Evolutionary conservation across 2,888 invertebrate species (phyloP).

Genomic region (Cordylochernes scorpioides): DNA sequence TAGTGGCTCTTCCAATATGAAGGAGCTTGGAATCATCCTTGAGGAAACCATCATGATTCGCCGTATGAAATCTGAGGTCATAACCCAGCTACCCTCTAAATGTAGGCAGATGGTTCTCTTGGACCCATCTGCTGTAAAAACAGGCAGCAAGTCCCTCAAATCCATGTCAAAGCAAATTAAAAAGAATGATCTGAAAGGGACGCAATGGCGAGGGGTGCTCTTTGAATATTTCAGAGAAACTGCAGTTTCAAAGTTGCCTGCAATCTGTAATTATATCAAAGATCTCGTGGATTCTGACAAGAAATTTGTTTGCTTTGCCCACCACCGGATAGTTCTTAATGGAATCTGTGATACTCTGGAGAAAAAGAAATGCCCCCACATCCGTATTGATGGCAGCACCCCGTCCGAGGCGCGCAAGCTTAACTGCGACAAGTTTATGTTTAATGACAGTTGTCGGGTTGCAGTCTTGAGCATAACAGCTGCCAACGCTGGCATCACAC

Average conservation of each 20-base stretch:
- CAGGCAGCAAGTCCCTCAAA: slow-evolving; percentile 32
- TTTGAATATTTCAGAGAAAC: slow-evolving; percentile 56
- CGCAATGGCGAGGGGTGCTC: slow-evolving; percentile 34
- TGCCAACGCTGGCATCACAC: slow-evolving; percentile 66
- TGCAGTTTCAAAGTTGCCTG: slow-evolving; percentile 45
- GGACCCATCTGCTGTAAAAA: slow-evolving; percentile 37
- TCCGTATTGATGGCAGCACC: slow-evolving; percentile 69
- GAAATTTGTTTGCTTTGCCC: slow-evolving; percentile 79
- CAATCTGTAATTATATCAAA: slow-evolving; percentile 51
- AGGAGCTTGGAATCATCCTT: slow-evolving; percentile 34
- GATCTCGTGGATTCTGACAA: slow-evolving; percentile 36
- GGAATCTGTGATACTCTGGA: slow-evolving; percentile 39
- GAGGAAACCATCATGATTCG: slow-evolving; percentile 58
- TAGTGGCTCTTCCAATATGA: slow-evolving; percentile 53
- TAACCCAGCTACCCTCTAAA: slow-evolving; percentile 52
- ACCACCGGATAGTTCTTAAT: slow-evolving; percentile 57
- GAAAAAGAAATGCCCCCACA: slow-evolving; percentile 33
- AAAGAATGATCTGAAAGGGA: slow-evolving; percentile 25
- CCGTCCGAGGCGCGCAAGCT: slow-evolving; percentile 38
- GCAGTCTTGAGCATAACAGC: slow-evolving; percentile 74
- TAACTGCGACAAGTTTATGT: slow-evolving; percentile 53
- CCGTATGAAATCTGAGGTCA: slow-evolving; percentile 60
- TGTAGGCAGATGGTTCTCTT: slow-evolving; percentile 51
- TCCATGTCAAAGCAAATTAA: slow-evolving; percentile 31
- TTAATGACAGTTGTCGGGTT: slow-evolving; percentile 32